Base-by-base conservation (phyloP, 2,113 vertebrate genomes). In the Camelus dromedarius region DNA sequence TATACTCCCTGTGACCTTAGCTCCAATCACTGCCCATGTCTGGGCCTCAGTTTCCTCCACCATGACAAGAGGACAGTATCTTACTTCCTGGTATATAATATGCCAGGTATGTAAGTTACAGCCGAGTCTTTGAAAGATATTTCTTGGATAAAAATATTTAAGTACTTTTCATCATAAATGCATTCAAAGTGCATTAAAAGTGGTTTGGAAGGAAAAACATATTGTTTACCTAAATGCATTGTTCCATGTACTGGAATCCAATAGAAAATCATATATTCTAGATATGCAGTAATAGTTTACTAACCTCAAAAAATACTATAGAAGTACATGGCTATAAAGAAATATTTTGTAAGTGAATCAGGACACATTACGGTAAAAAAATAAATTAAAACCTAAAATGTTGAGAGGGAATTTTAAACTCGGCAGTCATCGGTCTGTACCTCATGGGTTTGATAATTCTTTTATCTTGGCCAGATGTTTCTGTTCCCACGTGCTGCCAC, bases 91-190 rank as follows among this genome's bases (percentile, higher is more conserved):
- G 20, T 24, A 35, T 38, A 46, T 32, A 86, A 67, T 30, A 10
- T 58, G 50, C 72, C 22, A 56, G n/a, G 15, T 42, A 11, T 82
- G 1, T 56, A 72, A 88, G 26, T 85, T 82, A 28, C 4, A 66
- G 30, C 15, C 58, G 35, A 90, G 58, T 91, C 93, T 91, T 66
- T 12, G 3, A 64, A 60, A 19, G 28, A 95, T 82, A 83, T 69
- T 70, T 82, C 46, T 62, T 42, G 7, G 26, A 92, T 28, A 35
- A 95, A 96, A 88, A 52, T 42, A 70, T 35, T 69, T 73, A 89
- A 75, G 62, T 60, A 52, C 38, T 91, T 96, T 91, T 69, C 24
- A 89, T 26, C 75, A 54, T 75, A 95, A 93, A 94, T 85, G 18
- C 14, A 72, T 75, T 84, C 66, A 92, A 0, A 48, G 10, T 30